Conservation (phyloP, 1,140 invertebrate genomes). For the Vollenhovia emeryi region DNA sequence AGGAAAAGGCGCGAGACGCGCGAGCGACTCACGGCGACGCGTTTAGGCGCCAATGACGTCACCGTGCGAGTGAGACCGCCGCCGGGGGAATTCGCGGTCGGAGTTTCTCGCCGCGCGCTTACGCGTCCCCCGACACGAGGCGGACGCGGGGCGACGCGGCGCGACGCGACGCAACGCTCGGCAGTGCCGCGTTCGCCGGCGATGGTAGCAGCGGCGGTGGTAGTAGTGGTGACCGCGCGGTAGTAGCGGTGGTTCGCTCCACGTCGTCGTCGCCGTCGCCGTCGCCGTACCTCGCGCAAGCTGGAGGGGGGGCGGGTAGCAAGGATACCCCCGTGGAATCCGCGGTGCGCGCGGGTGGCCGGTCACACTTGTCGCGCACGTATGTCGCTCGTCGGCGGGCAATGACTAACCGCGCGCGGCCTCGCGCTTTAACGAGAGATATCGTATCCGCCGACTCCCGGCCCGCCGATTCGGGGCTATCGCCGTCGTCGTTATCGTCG, state of each 20-base stretch:
- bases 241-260: constrained; percentile 13
- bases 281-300: constrained; percentile 27
- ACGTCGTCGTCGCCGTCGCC: constrained; percentile 52
- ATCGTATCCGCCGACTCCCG: constrained; percentile 67
- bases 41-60: constrained; percentile 81
- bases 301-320: constrained; percentile 61
- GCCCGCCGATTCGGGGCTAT: constrained; percentile 65
- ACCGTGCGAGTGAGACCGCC: constrained; percentile 62
- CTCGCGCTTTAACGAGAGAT: constrained; percentile 81
- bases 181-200: background rate
- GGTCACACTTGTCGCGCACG: constrained; percentile 66
- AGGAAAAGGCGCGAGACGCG: no score
- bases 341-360: constrained; percentile 57
- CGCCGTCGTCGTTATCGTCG: constrained; percentile 48
- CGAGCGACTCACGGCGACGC: constrained; percentile 63
- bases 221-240: constrained; percentile 15
- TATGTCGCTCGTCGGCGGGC: constrained; percentile 72
- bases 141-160: background rate
- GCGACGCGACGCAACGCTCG: constrained; percentile 13
- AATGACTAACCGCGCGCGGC: constrained; percentile 80
- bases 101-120: constrained; percentile 63
- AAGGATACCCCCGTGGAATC: constrained; percentile 67
- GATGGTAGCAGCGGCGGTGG: background rate
- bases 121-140: constrained; percentile 43
- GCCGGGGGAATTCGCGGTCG: constrained; percentile 65